A percentile compares a stretch with the other conserved stretches of the same genome.
Conservation (phyloP, 1,140 invertebrate genomes). For the Parasteatoda tepidariorum region DNA sequence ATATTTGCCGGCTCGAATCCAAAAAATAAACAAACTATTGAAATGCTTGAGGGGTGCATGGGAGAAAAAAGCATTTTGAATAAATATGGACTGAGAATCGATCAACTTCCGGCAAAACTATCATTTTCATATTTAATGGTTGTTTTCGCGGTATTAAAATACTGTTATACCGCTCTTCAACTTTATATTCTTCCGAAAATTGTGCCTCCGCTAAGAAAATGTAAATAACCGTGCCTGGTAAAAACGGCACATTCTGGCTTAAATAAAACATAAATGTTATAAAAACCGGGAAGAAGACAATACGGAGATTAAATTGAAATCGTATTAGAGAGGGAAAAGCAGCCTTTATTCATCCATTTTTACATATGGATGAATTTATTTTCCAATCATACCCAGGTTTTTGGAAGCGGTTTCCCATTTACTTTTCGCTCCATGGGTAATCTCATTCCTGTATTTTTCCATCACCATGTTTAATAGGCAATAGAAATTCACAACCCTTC, state of each 20-base stretch:
- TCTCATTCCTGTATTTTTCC: constrained; percentile 59
- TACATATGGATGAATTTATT: constrained; percentile 62
- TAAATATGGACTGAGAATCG: constrained; percentile 56
- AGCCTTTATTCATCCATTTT: constrained; percentile 49
- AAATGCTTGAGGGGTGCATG: too few species aligned
- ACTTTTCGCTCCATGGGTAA: constrained; percentile 44
- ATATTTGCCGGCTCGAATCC: constrained; percentile 34
- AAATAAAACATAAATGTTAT: constrained; percentile 61
- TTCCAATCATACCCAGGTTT: constrained; percentile 59
- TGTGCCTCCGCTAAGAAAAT: constrained; percentile 34
- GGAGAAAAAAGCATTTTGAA: constrained; percentile 43
- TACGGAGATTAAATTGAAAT: constrained; percentile 61
- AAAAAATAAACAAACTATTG: not conserved
- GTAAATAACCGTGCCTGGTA: constrained; percentile 55
- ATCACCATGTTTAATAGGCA: constrained; percentile 60
- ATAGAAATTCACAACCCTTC: constrained; percentile 56
- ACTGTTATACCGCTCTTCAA: constrained; percentile 60
- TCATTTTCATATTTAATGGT: constrained; percentile 61
- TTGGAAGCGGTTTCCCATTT: constrained; percentile 59
- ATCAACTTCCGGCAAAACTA: constrained; percentile 60
- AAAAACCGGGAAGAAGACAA: constrained; percentile 56
- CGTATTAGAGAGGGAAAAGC: constrained; percentile 60
- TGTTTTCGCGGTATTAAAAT: constrained; percentile 60
- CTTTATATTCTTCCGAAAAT: constrained; percentile 56
- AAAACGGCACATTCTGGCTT: constrained; percentile 51